Percentiles rank a stretch among this genome's conserved stretches.
These are phyloP conservation scores for Eretmochelys imbricata DNA, from an alignment of 2,113 vertebrate genomes.

Conservation along the genomic window DNA sequence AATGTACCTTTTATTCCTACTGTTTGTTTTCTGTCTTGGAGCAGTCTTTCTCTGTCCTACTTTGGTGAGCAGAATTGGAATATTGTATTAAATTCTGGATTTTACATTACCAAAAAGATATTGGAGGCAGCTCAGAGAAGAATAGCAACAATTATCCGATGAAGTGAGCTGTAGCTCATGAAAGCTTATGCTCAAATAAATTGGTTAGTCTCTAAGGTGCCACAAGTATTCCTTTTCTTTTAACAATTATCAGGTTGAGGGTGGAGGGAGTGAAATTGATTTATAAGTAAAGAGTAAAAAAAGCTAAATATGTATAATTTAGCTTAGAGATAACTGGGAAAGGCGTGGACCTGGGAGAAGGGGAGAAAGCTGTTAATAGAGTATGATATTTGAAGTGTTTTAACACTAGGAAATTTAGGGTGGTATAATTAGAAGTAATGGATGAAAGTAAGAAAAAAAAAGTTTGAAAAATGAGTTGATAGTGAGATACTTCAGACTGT, in stretches of 20 bases:
- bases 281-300: not conserved
- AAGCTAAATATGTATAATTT: not conserved
- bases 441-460: not conserved
- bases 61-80: not conserved
- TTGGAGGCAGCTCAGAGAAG: slow-evolving; percentile 11
- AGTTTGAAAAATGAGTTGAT: not conserved
- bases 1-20: not conserved
- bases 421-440: not conserved
- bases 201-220: no score
- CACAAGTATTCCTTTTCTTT: no score
- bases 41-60: not conserved
- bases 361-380: not conserved
- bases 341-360: not conserved
- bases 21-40: slow-evolving; percentile 52
- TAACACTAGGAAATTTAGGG: not conserved
- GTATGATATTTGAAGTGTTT: not conserved
- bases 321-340: not conserved
- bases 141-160: slow-evolving; percentile 15
- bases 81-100: slow-evolving; percentile 49
- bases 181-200: no score
- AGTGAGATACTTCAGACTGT: not conserved
- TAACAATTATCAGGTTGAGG: slow-evolving; percentile 24
- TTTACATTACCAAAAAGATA: slow-evolving; percentile 31
- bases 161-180: no score
- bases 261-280: not conserved